These are phyloP conservation scores for Crenuchus spilurus DNA, from an alignment of 2,797 vertebrate species.

Conservation along the genomic window DNA sequence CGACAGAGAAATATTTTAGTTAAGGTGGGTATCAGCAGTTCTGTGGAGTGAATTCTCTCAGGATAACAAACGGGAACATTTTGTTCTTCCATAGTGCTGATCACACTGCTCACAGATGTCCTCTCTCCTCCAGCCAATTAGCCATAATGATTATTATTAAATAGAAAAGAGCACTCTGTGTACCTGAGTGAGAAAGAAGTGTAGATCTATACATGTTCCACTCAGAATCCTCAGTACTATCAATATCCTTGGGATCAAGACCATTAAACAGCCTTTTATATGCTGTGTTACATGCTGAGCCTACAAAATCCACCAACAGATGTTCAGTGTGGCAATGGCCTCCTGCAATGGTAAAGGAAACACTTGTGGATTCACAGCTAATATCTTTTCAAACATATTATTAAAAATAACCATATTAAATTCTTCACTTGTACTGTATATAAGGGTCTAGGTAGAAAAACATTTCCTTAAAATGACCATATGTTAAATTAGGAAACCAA, in stretches of 20 bases:
- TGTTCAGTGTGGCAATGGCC: not conserved
- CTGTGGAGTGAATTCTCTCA: constrained; percentile 10
- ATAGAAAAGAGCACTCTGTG: not conserved
- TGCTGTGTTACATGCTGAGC: not conserved
- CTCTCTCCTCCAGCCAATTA: not conserved
- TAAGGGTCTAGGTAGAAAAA: no score
- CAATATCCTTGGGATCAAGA: not conserved
- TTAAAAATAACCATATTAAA: no score
- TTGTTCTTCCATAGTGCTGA: constrained; percentile 12
- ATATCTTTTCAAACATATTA: no score
- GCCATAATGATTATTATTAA: constrained; percentile 29
- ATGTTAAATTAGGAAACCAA: no score
- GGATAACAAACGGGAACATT: constrained; percentile 5
- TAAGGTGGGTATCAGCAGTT: not conserved
- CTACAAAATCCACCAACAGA: not conserved
- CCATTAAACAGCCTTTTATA: not conserved
- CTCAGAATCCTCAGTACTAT: constrained; percentile 2
- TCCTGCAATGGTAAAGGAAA: not conserved
- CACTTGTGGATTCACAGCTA: no score
- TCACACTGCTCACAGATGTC: constrained; percentile 1
- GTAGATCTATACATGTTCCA: not conserved
- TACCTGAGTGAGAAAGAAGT: not conserved
- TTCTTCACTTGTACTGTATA: no score
- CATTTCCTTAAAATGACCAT: no score
- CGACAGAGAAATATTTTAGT: not conserved